Evolutionary conservation across 2,888 invertebrate genomes (phyloP).

Genomic region (Zeuzera pyrina): DNA sequence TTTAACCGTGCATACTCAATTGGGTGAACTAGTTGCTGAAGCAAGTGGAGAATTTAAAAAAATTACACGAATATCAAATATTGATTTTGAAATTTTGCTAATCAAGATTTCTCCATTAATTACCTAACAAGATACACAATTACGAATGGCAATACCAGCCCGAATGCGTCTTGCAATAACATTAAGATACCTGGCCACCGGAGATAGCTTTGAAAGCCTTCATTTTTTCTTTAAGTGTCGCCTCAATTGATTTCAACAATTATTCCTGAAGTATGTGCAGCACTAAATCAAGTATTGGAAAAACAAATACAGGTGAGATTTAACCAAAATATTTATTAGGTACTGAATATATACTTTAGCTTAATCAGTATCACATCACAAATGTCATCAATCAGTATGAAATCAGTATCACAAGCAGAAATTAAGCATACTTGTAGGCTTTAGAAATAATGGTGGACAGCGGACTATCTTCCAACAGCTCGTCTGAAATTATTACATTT

Average conservation of each 20-base stretch:
- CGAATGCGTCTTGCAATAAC: slow-evolving; percentile 5
- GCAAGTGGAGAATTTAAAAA: slow-evolving; percentile 15
- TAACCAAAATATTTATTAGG: neutral
- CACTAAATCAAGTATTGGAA: slow-evolving; percentile 7
- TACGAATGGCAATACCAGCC: slow-evolving; percentile 1
- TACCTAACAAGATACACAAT: slow-evolving; percentile 8
- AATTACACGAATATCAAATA: slow-evolving; percentile 14
- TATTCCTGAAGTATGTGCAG: slow-evolving; percentile 12
- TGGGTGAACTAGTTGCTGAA: slow-evolving; percentile 14
- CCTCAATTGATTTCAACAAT: slow-evolving; percentile 11
- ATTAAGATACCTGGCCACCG: slow-evolving; percentile 5
- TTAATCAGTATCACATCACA: slow-evolving; percentile 4
- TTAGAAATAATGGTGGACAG: slow-evolving; percentile 5
- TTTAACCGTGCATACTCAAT: slow-evolving; percentile 12
- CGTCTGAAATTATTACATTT: slow-evolving; percentile 5
- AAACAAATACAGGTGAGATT: slow-evolving; percentile 2
- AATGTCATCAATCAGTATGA: no score
- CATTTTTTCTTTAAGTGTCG: slow-evolving; percentile 14
- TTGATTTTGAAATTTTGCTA: slow-evolving; percentile 13
- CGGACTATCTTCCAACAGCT: slow-evolving; percentile 4
- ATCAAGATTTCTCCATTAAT: slow-evolving; percentile 9
- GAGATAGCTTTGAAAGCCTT: slow-evolving; percentile 11
- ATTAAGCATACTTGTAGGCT: slow-evolving; percentile 6
- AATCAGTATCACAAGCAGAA: slow-evolving; percentile 6
- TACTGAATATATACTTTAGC: neutral